Evolutionary conservation across 2,797 vertebrate species (phyloP), one percentile per base, ranked within the genome.

Genomic region (Fistularia tabacaria): DNA sequence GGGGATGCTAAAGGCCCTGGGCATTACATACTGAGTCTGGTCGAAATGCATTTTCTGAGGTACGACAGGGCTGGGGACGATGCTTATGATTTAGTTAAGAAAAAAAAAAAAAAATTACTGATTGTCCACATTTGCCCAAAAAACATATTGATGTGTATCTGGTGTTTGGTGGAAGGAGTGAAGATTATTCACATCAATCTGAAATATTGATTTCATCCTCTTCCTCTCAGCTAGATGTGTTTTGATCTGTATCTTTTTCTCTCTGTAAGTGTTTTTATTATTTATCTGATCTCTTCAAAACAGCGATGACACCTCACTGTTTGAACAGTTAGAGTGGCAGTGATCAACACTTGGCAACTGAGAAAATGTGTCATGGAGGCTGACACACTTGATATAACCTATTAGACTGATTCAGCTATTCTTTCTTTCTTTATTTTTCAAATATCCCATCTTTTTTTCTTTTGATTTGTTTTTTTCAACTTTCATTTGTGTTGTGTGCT

Each of bases 291-390:
- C 14, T 25, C 25, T 25, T 25, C 25, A 25, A 25, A 56, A 37
- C 39, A 57, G 62, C 48, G 45, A 63, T 61, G 59, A 77, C 49
- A 36, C 51, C 57, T 61, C 46, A 51, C 66, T 60, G 59, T 69
- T 65, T 51, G 51, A 73, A 59, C 59, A 63, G 15, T 62, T 69
- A 48, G 78, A 74, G 64, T 65, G 62, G 47, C 50, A 53, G 73
- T 78, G 60, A 82, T 81, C 69, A 83, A 78, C 78, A 82, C 76
- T 61, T 79, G 66, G 69, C 71, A 62, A 51, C 62, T 61, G 25
- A 25, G 3, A 3, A 55, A 59, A 36, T 45, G 12, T 4, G n/a
- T 41, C 10, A 6, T 54, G 25, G 64, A 40, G 62, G 38, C 52
- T 66, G 61, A 43, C 51, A 56, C 48, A 66, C 65, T 66, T 54